phyloP scores from a whole-genome alignment of 2,797 vertebrate genomes.

The Neopelma chrysocephalum region DNA sequence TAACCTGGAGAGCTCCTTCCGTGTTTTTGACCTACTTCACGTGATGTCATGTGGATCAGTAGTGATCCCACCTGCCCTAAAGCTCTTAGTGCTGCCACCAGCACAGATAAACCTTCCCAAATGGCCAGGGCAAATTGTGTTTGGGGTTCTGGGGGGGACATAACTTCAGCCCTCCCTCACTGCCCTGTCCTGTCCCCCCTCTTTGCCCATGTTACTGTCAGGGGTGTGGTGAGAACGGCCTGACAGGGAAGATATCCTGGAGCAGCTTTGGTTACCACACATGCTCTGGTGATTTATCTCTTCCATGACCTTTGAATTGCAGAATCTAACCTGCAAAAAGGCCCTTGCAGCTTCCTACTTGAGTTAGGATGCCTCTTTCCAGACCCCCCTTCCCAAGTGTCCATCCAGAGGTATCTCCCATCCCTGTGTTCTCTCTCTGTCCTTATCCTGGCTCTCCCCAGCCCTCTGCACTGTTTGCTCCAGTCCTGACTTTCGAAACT shows the following conservation, averaged over 20 bases:
- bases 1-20: background rate
- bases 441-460: background rate
- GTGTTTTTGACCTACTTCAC: background rate
- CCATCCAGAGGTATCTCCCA: background rate
- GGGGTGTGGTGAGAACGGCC: background rate
- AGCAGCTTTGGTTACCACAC: background rate
- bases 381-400: background rate
- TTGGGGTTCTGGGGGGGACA: background rate
- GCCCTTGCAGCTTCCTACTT: background rate
- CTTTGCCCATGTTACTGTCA: background rate
- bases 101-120: background rate
- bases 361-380: background rate
- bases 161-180: background rate
- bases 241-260: background rate
- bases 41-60: background rate
- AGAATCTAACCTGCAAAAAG: background rate
- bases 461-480: background rate
- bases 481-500: background rate
- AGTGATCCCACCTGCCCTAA: background rate
- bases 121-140: background rate
- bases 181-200: background rate
- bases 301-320: background rate
- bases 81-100: background rate
- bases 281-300: background rate
- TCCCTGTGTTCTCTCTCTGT: background rate